These are phyloP conservation scores for Leptonema lineaticorne DNA, from an alignment of 1,140 invertebrate genomes.

Conservation along the genomic window DNA sequence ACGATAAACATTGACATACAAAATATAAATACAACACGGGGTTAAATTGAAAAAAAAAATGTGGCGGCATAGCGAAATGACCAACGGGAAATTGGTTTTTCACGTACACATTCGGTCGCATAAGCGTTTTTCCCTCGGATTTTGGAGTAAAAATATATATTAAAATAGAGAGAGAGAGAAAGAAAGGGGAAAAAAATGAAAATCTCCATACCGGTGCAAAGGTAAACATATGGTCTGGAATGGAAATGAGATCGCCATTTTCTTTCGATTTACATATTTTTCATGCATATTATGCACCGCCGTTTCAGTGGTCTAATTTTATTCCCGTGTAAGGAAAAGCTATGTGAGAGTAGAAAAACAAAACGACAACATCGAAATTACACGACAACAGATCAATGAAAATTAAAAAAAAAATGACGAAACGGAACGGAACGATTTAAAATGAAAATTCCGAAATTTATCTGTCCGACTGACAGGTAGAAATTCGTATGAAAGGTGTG, in stretches of 20 bases:
- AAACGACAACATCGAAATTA: neutral
- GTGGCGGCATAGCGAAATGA: constrained; percentile 16
- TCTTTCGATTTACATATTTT: constrained; percentile 25
- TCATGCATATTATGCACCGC: constrained; percentile 11
- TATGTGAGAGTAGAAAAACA: neutral
- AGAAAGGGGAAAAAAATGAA: neutral
- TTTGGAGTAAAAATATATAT: neutral
- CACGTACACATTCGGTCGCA: constrained; percentile 9
- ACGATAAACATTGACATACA: too few relatives aligned
- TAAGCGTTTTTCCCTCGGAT: constrained; percentile 5
- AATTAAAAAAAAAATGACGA: neutral
- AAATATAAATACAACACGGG: neutral
- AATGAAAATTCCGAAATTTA: neutral
- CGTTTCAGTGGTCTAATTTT: neutral
- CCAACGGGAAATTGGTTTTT: constrained; percentile 38
- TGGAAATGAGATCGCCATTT: constrained; percentile 8
- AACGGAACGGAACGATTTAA: neutral
- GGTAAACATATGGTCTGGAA: constrained; percentile 9
- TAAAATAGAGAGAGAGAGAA: neutral
- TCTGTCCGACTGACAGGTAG: neutral
- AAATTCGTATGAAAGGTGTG: neutral
- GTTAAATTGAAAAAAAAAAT: neutral
- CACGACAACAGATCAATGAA: neutral
- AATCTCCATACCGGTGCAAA: neutral
- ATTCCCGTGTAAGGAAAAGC: neutral